Conservation (phyloP, 2,888 invertebrate species). For the Cheilosia pagana region DNA sequence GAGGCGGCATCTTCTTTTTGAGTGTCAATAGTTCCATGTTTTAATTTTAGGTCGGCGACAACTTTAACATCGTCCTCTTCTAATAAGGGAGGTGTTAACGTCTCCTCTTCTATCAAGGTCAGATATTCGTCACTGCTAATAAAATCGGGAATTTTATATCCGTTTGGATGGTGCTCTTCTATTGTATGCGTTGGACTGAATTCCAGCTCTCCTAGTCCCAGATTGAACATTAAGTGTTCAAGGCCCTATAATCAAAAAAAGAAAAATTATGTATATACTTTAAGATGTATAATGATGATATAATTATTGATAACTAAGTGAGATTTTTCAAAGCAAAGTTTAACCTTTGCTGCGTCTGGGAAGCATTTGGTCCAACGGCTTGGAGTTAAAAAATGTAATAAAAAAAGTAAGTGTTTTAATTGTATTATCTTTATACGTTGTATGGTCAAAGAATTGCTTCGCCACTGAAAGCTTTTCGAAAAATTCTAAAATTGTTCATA, state of each 20-base stretch:
- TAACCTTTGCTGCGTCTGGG: no score
- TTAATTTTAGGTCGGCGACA: neutral
- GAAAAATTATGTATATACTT: neutral
- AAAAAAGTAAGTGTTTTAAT: no score
- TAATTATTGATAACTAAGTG: no score
- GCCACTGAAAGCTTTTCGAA: no score
- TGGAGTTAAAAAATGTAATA: no score
- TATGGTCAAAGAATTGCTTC: no score
- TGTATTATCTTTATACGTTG: no score
- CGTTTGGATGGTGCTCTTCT: constrained; percentile 81
- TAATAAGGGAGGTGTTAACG: constrained; percentile 65
- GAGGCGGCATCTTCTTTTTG: neutral
- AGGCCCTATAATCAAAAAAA: constrained; percentile 85
- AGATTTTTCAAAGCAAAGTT: no score
- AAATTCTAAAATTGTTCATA: no score
- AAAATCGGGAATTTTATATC: constrained; percentile 76
- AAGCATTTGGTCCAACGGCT: no score
- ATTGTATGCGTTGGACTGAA: constrained; percentile 83
- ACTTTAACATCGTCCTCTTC: constrained; percentile 75
- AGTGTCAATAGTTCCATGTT: neutral
- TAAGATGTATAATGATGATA: neutral
- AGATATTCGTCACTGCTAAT: constrained; percentile 67
- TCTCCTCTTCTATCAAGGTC: constrained; percentile 76
- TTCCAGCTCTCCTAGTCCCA: constrained; percentile 87
- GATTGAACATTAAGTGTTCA: constrained; percentile 87